Evolutionary conservation across 2,888 invertebrate genomes (phyloP).

Genomic region (Sarcophaga subvicina): DNA sequence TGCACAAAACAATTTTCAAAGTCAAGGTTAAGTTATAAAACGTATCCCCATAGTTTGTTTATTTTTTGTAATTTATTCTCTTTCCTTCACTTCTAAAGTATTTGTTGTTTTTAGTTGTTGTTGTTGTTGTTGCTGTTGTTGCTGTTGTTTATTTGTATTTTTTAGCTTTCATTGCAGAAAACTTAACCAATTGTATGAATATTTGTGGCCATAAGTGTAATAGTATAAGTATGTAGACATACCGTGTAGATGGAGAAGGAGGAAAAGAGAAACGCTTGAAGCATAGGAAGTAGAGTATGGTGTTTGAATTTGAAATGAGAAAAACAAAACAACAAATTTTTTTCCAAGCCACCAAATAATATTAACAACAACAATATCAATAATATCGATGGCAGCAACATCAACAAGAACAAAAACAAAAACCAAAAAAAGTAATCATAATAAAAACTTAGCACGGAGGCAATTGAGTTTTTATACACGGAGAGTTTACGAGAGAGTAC

Average conservation of each 20-base stretch:
- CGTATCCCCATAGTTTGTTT: conserved; percentile 71
- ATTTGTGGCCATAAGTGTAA: conserved; percentile 8
- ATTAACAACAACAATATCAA: conserved; percentile 13
- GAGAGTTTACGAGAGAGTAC: not conserved
- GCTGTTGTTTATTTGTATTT: conserved; percentile 50
- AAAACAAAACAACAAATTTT: conserved; percentile 40
- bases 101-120: too few relatives aligned
- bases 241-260: conserved; percentile 6
- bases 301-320: conserved; percentile 67
- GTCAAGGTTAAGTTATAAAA: conserved; percentile 77
- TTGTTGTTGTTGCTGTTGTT: not conserved
- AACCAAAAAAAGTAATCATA: conserved; percentile 2
- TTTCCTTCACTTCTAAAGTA: conserved; percentile 51
- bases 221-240: not conserved
- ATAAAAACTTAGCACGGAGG: conserved; percentile 29
- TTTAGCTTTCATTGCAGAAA: conserved; percentile 63
- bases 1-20: conserved; percentile 73
- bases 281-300: conserved; percentile 66
- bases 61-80: conserved; percentile 69
- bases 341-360: conserved; percentile 49
- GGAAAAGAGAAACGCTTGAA: conserved; percentile 44
- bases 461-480: conserved; percentile 53
- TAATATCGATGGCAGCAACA: not conserved
- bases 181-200: conserved; percentile 10
- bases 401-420: conserved; percentile 26